A percentile compares a stretch with the other conserved stretches of the same genome.
phyloP scores from a whole-genome alignment of 2,888 invertebrate species.

The Trissonchulus latispiculum region DNA sequence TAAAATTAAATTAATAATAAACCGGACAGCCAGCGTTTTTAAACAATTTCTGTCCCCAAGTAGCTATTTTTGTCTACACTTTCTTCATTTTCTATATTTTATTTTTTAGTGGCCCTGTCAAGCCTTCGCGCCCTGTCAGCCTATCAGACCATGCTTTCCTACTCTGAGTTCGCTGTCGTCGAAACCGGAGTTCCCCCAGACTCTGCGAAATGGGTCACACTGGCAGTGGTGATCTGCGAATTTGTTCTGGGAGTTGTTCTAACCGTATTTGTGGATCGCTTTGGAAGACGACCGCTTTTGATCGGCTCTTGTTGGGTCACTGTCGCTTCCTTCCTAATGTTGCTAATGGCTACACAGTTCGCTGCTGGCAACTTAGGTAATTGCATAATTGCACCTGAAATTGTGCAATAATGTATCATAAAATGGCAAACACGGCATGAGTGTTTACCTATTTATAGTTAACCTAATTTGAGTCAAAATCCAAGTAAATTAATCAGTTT shows the following conservation, averaged over 20 bases:
- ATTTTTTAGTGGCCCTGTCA: background rate
- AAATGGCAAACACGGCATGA: too few species aligned
- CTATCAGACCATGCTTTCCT: background rate
- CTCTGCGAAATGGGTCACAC: background rate
- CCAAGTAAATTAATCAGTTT: too few species aligned
- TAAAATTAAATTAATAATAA: too few species aligned
- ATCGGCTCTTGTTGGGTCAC: background rate
- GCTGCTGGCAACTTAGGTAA: too few species aligned
- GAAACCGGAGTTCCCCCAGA: background rate
- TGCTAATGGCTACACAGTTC: background rate
- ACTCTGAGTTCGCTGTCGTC: background rate
- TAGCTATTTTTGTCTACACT: too few species aligned
- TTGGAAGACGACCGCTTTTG: background rate
- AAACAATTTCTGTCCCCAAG: too few species aligned
- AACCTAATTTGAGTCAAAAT: too few species aligned
- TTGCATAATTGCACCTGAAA: too few species aligned
- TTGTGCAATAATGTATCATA: too few species aligned
- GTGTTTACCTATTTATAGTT: too few species aligned
- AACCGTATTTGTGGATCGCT: background rate
- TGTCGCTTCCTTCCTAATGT: background rate
- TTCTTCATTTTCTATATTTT: too few species aligned
- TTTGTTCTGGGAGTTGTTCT: background rate
- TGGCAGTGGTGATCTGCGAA: background rate
- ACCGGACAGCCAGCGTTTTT: too few species aligned
- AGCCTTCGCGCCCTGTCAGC: background rate